Evolutionary conservation across 2,113 vertebrate species (phyloP).

Genomic region (Ciconia stormi): DNA sequence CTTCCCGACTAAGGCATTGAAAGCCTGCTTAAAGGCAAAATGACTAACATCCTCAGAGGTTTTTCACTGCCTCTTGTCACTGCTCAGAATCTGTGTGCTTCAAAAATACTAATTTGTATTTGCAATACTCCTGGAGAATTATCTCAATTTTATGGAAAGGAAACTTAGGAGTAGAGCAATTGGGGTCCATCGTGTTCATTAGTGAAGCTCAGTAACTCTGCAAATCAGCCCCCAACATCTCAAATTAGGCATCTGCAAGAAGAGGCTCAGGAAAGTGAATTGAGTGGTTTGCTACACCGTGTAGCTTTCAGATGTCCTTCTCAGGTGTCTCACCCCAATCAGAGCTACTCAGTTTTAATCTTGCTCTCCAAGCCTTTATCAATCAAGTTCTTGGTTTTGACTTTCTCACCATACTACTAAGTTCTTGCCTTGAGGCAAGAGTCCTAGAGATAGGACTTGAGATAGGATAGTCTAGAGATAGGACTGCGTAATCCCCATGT

Average conservation of each 20-base stretch:
- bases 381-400: neutral
- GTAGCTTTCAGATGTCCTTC: neutral
- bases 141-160: neutral
- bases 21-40: neutral
- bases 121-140: neutral
- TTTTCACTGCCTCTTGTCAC: neutral
- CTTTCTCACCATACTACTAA: neutral
- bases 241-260: neutral
- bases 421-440: neutral
- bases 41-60: neutral
- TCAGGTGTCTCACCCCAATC: neutral
- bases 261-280: neutral
- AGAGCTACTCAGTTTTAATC: neutral
- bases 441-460: neutral
- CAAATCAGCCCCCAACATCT: neutral
- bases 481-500: neutral
- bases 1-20: neutral
- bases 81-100: neutral
- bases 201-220: neutral
- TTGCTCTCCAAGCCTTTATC: neutral
- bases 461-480: neutral
- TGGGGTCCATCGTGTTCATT: rapidly evolving
- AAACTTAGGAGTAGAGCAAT: neutral
- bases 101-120: neutral
- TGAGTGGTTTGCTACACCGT: neutral